Conservation (phyloP, 2,797 vertebrate genomes). For the Mycteria americana region DNA sequence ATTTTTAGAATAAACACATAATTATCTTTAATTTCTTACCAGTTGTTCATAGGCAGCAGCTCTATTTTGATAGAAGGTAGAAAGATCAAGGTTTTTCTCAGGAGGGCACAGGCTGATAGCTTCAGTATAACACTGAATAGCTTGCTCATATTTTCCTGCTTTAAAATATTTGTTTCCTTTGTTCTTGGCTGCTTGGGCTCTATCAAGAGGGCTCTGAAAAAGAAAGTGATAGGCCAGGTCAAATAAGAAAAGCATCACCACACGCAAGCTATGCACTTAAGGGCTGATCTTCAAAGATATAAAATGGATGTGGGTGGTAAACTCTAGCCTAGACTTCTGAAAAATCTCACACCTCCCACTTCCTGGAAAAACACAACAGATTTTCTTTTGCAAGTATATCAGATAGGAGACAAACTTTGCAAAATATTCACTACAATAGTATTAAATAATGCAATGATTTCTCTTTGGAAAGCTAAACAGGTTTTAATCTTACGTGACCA, state of each 20-base stretch:
- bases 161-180: conserved; percentile 99
- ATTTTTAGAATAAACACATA: not conserved
- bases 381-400: not conserved
- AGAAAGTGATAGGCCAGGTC: not conserved
- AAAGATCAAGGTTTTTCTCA: conserved; percentile 91
- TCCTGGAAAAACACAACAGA: not conserved
- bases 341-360: not conserved
- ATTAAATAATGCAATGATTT: not conserved
- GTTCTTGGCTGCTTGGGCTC: conserved; percentile 95
- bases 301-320: not conserved
- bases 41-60: conserved; percentile 96
- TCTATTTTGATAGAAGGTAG: conserved; percentile 98
- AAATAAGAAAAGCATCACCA: not conserved
- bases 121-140: conserved; percentile 97
- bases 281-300: not conserved
- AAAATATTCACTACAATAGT: not conserved
- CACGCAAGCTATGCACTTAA: not conserved
- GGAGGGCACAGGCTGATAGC: conserved; percentile 91
- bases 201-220: conserved; percentile 89
- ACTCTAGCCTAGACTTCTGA: not conserved
- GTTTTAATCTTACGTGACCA: not conserved
- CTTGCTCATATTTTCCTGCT: conserved; percentile 94
- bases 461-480: not conserved
- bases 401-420: not conserved
- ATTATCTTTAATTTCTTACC: conserved; percentile 75